phyloP scores from a whole-genome alignment of 35 echinoderm and acorn worm genomes.

The Strongylocentrotus purpuratus region DNA sequence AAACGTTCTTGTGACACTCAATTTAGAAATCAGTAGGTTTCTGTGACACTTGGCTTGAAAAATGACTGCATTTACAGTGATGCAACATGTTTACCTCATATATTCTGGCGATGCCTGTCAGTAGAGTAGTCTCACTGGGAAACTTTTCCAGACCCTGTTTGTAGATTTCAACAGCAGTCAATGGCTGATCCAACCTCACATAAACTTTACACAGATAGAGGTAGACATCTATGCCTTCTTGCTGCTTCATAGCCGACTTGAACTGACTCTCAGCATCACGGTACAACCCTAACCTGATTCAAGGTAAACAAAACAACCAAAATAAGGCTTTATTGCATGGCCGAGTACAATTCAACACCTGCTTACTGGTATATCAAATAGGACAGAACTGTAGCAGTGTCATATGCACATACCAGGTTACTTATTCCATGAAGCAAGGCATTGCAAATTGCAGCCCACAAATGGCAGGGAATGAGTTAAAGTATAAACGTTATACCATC shows the following conservation, averaged over 20 bases:
- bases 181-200: constrained; percentile 88
- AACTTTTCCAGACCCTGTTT: constrained; percentile 96
- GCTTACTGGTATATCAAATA: no score
- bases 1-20: no score
- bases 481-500: no score
- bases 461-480: no score
- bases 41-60: background rate
- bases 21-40: background rate
- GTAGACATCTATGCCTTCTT: constrained; percentile 87
- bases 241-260: constrained; percentile 91
- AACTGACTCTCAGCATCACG: constrained; percentile 96
- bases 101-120: constrained; percentile 95
- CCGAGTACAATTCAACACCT: no score
- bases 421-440: no score
- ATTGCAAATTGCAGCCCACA: no score
- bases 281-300: constrained; percentile 82
- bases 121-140: constrained; percentile 81
- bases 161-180: constrained; percentile 90
- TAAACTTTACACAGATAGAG: constrained; percentile 98
- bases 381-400: no score
- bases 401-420: no score
- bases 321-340: no score
- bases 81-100: constrained; percentile 96
- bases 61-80: constrained; percentile 74
- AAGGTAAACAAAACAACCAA: background rate